Evolutionary conservation across 92 coral and sea anemone genomes (phyloP).

Genomic region (Phenganax stokvisi): DNA sequence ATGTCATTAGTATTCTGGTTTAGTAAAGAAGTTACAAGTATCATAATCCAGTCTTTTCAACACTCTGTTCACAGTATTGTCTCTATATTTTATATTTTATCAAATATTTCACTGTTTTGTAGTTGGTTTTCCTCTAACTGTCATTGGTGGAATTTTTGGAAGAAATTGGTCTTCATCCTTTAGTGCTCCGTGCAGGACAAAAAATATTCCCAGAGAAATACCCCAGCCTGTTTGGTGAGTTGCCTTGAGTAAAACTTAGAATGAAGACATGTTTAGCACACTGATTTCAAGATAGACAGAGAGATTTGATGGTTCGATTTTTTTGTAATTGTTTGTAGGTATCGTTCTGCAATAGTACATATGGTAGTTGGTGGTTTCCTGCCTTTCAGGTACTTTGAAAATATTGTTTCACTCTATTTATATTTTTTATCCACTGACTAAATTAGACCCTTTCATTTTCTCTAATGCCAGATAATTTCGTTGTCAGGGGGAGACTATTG

Average conservation of each 20-base stretch:
- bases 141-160: slow-evolving; percentile 96
- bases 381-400: slow-evolving; percentile 72
- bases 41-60: too few species aligned
- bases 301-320: not conserved
- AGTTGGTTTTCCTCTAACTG: slow-evolving; percentile 96
- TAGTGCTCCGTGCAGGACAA: slow-evolving; percentile 97
- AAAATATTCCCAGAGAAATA: slow-evolving; percentile 93
- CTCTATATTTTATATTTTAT: too few species aligned
- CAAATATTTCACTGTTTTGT: slow-evolving; percentile 5
- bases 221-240: slow-evolving; percentile 80
- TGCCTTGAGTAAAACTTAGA: not conserved
- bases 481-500: too few species aligned
- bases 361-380: slow-evolving; percentile 89
- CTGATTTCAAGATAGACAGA: not conserved
- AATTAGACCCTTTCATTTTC: not conserved
- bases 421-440: not conserved
- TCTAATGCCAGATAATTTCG: not conserved
- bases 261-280: not conserved
- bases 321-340: slow-evolving; percentile 49
- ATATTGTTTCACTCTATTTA: not conserved
- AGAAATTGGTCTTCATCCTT: slow-evolving; percentile 87
- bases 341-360: slow-evolving; percentile 63
- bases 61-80: too few species aligned
- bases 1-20: too few species aligned
- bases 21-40: too few species aligned